These are phyloP conservation scores for Leptothorax acervorum DNA, from an alignment of 2,888 invertebrate genomes.

Conservation along the genomic window DNA sequence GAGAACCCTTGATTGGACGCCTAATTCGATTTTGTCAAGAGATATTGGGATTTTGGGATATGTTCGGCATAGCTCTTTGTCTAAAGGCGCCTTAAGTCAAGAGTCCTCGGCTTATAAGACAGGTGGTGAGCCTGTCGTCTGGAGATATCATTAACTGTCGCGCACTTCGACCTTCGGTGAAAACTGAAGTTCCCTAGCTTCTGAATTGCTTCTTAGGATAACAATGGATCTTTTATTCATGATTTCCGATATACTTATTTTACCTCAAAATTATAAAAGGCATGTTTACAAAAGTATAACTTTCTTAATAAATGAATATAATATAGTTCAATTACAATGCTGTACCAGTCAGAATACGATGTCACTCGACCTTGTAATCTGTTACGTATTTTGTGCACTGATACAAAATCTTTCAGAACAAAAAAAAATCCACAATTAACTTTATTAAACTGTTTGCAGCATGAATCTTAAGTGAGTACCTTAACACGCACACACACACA, in stretches of 20 bases:
- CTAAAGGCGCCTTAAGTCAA: conserved; percentile 11
- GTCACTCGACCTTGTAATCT: background rate
- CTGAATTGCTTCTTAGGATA: conserved; percentile 20
- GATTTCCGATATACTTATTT: conserved; percentile 19
- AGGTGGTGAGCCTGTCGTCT: conserved; percentile 24
- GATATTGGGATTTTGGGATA: conserved; percentile 1
- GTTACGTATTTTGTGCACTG: background rate
- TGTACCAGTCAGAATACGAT: background rate
- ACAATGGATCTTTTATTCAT: conserved; percentile 48
- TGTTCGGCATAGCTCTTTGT: conserved; percentile 50
- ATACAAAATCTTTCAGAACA: background rate
- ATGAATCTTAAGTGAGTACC: background rate
- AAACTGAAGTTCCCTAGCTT: conserved; percentile 27
- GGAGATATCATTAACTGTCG: conserved; percentile 51
- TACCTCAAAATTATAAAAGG: conserved; percentile 57
- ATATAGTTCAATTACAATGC: background rate
- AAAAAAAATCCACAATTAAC: background rate
- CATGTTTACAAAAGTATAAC: conserved; percentile 1
- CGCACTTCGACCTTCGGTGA: conserved; percentile 19
- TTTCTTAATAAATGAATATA: conserved; percentile 1
- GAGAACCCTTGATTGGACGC: background rate
- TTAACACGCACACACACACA: background rate
- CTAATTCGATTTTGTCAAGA: conserved; percentile 59
- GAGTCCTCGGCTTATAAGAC: conserved; percentile 21
- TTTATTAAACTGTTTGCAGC: background rate